Base-by-base conservation (phyloP, 2,113 vertebrate genomes). In the Sebastes fasciatus region DNA sequence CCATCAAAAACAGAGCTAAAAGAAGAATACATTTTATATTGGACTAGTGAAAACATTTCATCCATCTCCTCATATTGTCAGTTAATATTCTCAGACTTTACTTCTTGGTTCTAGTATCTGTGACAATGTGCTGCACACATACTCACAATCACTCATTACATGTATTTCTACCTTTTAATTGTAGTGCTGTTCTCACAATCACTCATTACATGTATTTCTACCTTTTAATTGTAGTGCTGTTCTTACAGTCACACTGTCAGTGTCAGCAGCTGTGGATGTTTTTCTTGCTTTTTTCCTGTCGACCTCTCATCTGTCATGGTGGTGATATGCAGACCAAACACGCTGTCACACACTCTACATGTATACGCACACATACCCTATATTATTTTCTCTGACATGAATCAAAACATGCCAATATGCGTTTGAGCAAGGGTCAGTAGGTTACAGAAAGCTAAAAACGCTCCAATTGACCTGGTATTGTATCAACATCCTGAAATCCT, bases 331-430 rank as follows among this genome's bases (percentile, higher is more conserved):
- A 74, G 64, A 54, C 49, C 12, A 23, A 57, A 40, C 13, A 52
- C 13, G 8, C 12, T 26, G 26, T 46, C 42, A 61, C 8, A 21
- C 43, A 48, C 23, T 21, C 12, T 21, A 16, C 60, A 75, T 80
- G 62, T 60, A 17, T 42, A 46, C 7, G 4, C 67, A 82, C 65
- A 46, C 65, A 52, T 34, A 9, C 45, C 76, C 74, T 11, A 16
- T 43, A 61, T 84, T 57, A 8, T 43, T n/a, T 21, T 54, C 34
- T 72, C 74, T 85, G 84, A 79, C 82, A 86, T 75, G 55, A 88
- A 83, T 90, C 77, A 82, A 76, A 83, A 82, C 68, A 58, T n/a
- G 83, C 45, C 80, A 63, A 77, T 78, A 77, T 49, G 9, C 2
- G 0, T 34, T 57, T 49, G 54, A 66, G 55, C 77, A 61, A 16